Base-by-base conservation (phyloP, 2,113 vertebrate genomes). In the Phasianus colchicus region DNA sequence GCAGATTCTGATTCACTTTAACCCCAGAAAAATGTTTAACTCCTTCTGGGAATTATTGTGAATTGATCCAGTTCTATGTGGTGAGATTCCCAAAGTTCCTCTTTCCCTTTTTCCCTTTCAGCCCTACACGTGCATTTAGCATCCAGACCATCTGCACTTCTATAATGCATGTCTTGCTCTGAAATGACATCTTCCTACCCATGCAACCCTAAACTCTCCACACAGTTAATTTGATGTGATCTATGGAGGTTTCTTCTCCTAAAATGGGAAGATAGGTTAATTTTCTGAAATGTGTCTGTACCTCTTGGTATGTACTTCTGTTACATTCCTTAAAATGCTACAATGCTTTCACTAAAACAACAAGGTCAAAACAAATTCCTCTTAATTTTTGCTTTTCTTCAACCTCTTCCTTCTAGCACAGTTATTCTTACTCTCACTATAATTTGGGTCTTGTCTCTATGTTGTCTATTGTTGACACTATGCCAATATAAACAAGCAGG, bases 1-100 rank as follows among this genome's bases (percentile, higher is more conserved):
- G 81, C 97, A 97, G 95, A 97, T 96, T 97, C 97, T 98, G 98
- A 98, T 98, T 98, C 98, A 98, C 96, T 95, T 95, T 95, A 96
- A 95, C 91, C 94, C 94, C 90, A 88, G 71, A 88, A 97, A 97
- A 86, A 77, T 57, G 73, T 94, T 98, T 98, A 98, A 98, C 98
- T 97, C 97, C 96, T 98, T 98, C 95, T 83, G 89, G 95, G 93
- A 95, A 85, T 95, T 93, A 92, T 47, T 81, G 64, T 91, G 70
- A 91, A 92, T 94, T 77, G 87, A 96, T 95, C 84, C 84, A 60
- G 30, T 61, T 61, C 65, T 63, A 72, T 14, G 61, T 48, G 57
- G 36, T 65, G 76, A 92, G 81, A 61, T 69, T 80, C 5, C 27
- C 75, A 30, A 67, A 65, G 78, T 88, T 96, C 86, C 50, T 70